Evolutionary conservation across 2,113 vertebrate species (phyloP).

Genomic region (Burhinus bistriatus): DNA sequence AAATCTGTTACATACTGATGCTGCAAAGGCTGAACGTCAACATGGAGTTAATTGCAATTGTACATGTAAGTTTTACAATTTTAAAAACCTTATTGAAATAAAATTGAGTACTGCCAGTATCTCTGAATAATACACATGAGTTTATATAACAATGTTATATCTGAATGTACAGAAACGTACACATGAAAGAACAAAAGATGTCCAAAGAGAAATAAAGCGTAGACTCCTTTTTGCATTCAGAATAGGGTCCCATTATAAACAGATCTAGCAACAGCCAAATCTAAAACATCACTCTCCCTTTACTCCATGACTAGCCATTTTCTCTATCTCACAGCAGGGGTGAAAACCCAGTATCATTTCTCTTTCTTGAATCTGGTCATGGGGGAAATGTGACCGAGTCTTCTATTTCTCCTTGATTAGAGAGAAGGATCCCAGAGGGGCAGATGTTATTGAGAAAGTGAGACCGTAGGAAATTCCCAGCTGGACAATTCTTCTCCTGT

Average conservation of each 20-base stretch:
- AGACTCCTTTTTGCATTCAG: accelerated
- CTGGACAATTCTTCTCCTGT: neutral
- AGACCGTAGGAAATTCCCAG: neutral
- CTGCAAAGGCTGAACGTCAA: neutral
- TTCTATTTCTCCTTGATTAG: neutral
- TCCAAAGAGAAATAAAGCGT: neutral
- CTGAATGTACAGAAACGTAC: neutral
- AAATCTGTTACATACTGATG: neutral
- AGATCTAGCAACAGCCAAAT: neutral
- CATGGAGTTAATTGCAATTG: neutral
- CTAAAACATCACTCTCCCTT: neutral
- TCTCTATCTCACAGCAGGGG: neutral
- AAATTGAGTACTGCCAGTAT: neutral
- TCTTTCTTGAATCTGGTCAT: neutral
- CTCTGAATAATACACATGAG: neutral
- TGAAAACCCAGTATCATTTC: neutral
- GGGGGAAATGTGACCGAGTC: neutral
- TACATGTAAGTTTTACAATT: neutral
- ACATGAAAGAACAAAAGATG: neutral
- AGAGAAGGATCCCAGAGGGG: neutral
- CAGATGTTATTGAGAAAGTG: neutral
- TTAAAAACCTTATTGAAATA: neutral
- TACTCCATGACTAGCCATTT: neutral
- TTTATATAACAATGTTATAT: neutral
- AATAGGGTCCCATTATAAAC: neutral